Evolutionary conservation across 2,113 vertebrate species (phyloP), one percentile per base, ranked within the genome.

Genomic region (Galemys pyrenaicus): DNA sequence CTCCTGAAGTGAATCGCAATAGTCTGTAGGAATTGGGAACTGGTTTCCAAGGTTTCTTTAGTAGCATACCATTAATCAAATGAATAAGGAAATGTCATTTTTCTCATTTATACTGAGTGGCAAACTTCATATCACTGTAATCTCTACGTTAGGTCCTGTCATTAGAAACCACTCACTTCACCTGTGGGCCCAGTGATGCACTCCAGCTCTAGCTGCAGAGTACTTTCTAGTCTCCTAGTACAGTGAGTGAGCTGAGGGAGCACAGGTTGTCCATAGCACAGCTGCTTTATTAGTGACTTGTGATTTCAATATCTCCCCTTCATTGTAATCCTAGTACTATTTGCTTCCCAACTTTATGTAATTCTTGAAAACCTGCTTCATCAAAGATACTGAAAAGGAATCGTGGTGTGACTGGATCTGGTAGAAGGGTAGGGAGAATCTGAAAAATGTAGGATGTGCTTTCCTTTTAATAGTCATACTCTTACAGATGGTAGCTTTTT

Each of bases 31-130:
- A 62, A 51, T 44, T 22, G 10, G 46, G n/a, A 64, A 46, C 6
- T 5, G 19, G 15, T 54, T 71, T 71, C 67, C 46, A 3, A 62
- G 24, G 4, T 5, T 70, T 75, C 24, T 62, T 67, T n/a, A 95
- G 54, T 13, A 62, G 32, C 12, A 20, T 86, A 81, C 51, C n/a
- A 77, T 92, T 28, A 78, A 67, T 67, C 54, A 80, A 19, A 49
- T 88, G 32, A 71, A 16, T 39, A 73, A 37, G 35, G 46, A 80
- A n/a, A 39, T 65, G 20, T 19, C n/a, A 6, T 1, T 90, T 85
- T 87, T 51, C 26, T 81, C 71, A 37, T 65, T 92, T 80, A 91
- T 24, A 84, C 82, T 87, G 11, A 94, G 67, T 4, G 62, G 54
- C 75, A 67, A 71, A 56, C 46, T 90, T 91, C 20, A 56, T 3